A percentile compares a stretch with the other conserved stretches of the same genome.
phyloP scores from a whole-genome alignment of 2,888 invertebrate genomes.

The Cancer borealis region DNA sequence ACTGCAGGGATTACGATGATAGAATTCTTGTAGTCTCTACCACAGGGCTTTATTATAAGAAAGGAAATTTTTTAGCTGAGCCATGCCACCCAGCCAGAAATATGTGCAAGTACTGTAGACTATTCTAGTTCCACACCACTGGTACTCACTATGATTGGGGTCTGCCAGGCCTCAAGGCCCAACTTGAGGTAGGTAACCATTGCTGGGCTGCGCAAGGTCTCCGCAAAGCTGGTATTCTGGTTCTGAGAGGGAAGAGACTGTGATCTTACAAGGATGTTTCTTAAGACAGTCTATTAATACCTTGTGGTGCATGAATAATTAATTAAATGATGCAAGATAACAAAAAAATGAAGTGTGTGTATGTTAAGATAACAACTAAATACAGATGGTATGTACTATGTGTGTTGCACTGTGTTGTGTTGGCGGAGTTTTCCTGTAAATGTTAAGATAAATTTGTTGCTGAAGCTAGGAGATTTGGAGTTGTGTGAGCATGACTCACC shows the following conservation, averaged over 20 bases:
- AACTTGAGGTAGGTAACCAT: conserved; percentile 56
- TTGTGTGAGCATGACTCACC: conserved; percentile 24
- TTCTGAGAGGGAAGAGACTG: background rate
- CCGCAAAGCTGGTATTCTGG: conserved; percentile 46
- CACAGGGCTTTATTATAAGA: no score
- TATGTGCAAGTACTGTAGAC: background rate
- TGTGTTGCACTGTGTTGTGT: background rate
- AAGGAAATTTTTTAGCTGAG: background rate
- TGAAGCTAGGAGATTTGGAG: background rate
- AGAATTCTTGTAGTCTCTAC: no score
- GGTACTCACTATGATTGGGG: conserved; percentile 21
- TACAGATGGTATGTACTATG: background rate
- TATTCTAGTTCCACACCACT: background rate
- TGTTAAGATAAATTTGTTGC: background rate
- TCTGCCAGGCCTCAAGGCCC: conserved; percentile 48
- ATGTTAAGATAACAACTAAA: background rate
- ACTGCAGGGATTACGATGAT: no score
- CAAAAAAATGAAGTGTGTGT: no score
- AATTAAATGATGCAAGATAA: background rate
- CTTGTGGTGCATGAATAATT: background rate
- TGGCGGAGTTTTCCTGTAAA: background rate
- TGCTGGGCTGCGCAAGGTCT: conserved; percentile 35
- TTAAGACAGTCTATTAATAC: background rate
- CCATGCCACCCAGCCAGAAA: no score
- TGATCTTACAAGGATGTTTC: background rate